These are phyloP conservation scores for Oryzias sinensis DNA, from an alignment of 2,797 vertebrate genomes.

Conservation along the genomic window DNA sequence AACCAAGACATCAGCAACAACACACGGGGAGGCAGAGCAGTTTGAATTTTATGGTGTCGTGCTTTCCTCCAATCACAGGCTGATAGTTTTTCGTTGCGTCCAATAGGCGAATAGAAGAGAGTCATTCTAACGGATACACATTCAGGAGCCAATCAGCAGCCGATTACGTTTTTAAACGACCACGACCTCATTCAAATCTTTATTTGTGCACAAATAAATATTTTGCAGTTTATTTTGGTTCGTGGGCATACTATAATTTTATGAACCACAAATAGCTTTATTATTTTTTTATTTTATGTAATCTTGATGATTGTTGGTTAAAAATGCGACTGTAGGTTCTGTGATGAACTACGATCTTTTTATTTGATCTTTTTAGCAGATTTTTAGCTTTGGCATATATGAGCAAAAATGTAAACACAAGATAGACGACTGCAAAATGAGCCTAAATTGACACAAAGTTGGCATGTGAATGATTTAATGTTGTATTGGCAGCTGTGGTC, in stretches of 20 bases:
- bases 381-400: background rate
- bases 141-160: constrained; percentile 55
- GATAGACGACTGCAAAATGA: too few species aligned
- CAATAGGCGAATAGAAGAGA: constrained; percentile 51
- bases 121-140: constrained; percentile 25
- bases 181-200: background rate
- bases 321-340: too few species aligned
- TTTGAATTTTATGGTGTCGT: constrained; percentile 65
- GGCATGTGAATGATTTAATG: too few species aligned
- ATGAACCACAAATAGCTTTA: too few species aligned
- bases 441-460: too few species aligned
- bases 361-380: too few species aligned
- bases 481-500: background rate
- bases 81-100: background rate
- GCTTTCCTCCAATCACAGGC: constrained; percentile 59
- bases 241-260: too few species aligned
- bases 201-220: background rate
- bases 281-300: too few species aligned
- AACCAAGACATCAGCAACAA: constrained; percentile 26
- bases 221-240: background rate
- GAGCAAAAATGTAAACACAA: background rate
- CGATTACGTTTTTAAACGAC: constrained; percentile 57
- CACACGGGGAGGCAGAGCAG: background rate
- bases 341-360: too few species aligned
- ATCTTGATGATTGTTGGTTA: too few species aligned